Evolutionary conservation across 1,140 invertebrate genomes (phyloP), one percentile per base, ranked within the genome.

Genomic region (Microplitis mediator): DNA sequence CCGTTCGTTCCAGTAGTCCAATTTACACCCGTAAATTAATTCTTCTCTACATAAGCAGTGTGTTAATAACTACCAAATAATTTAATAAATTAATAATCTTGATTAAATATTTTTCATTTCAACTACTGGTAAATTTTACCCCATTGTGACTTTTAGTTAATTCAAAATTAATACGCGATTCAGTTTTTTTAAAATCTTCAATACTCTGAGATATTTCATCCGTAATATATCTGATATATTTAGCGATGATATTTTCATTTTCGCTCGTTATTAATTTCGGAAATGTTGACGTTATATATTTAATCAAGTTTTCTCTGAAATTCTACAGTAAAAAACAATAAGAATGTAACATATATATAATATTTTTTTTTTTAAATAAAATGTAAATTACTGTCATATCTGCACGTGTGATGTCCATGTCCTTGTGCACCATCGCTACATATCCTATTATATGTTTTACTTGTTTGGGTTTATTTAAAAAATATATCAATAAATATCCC

Each of bases 371-470:
- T 71, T 32, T 69, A 60, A 74, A 45, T 56, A 52, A 69, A 69
- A 71, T 51, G 70, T 36, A 14, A 60, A 73, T 66, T 79, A 80
- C 81, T 11, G 34, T 34, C 56, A 81, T 72, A 73, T 83, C 81
- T 36, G 73, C 14, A 50, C 74, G 62, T 1, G 35, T 16, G 4
- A 83, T 67, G 52, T 64, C 62, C 80, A 83, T 81, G 31, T 83
- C 80, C 73, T 83, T 83, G 71, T 83, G 81, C 34, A 78, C 60
- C 80, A 83, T 81, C 9, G 79, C 81, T 31, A 81, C 51, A 35
- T 81, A 81, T 60, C 80, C 78, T 35, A 81, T 74, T 4, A 80
- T 71, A 32, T 72, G 74, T 71, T 81, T 75, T 2, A 79, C 74
- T 66, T 79, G 75, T 11, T 75, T 74, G 2, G 74, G 76, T 66